Evolutionary conservation across 2,797 vertebrate genomes (phyloP).

Genomic region (Halcyon leucocephala): DNA sequence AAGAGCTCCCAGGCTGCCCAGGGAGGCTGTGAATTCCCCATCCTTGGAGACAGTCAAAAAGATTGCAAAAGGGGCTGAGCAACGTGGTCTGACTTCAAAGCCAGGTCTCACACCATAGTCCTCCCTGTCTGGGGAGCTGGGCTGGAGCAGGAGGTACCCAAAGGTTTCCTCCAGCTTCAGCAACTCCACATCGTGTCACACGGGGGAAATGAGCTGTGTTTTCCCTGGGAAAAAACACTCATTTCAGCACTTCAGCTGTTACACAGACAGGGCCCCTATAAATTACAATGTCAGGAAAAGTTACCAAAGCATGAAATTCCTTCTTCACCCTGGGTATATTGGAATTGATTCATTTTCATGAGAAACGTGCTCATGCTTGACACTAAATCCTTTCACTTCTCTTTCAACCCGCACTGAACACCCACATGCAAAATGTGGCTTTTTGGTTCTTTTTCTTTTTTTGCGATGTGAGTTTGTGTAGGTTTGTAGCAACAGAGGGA

Average conservation of each 20-base stretch:
- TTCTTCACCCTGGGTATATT: neutral
- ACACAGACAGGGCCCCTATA: neutral
- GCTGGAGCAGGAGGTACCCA: neutral
- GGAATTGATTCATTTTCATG: slow-evolving; percentile 31
- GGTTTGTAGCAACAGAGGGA: neutral
- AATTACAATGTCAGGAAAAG: slow-evolving; percentile 40
- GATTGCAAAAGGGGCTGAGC: neutral
- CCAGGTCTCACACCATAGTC: rapidly evolving
- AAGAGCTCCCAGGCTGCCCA: neutral
- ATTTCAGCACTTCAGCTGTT: neutral
- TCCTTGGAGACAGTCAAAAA: neutral
- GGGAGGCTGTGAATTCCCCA: neutral
- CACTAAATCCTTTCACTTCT: neutral
- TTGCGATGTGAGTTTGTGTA: neutral
- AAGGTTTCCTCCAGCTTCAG: neutral
- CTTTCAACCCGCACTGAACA: neutral
- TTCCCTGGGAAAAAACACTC: neutral
- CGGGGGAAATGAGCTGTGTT: neutral
- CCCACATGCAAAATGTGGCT: neutral
- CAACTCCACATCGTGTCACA: rapidly evolving
- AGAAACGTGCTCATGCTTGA: neutral
- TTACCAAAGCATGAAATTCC: slow-evolving; percentile 54
- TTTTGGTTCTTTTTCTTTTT: neutral
- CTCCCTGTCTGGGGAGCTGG: rapidly evolving
- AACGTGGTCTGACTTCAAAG: neutral